phyloP scores from a whole-genome alignment of 2,113 vertebrate species.

The Etheostoma cragini region DNA sequence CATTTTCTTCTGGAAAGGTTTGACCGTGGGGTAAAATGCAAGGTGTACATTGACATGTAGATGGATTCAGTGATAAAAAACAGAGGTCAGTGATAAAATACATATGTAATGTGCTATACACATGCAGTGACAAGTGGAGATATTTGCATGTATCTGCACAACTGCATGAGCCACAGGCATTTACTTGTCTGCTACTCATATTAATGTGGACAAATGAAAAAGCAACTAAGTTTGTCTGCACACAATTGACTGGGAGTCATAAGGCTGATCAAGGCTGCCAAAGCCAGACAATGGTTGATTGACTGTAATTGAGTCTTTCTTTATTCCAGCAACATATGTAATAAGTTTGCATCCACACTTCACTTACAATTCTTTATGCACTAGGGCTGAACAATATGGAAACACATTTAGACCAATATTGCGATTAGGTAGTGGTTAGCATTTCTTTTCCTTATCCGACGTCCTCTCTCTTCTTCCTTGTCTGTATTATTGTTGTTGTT shows the following conservation, averaged over 20 bases:
- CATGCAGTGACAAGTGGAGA: neutral
- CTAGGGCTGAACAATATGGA: too few relatives aligned
- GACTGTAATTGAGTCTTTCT: neutral
- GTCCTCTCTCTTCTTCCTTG: too few relatives aligned
- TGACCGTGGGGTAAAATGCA: neutral
- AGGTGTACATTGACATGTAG: neutral
- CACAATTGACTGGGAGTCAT: slow-evolving; percentile 49
- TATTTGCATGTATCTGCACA: slow-evolving; percentile 28
- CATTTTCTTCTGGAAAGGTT: slow-evolving; percentile 17
- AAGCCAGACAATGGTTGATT: slow-evolving; percentile 19
- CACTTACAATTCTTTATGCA: neutral
- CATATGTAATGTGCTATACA: neutral
- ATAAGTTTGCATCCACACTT: slow-evolving; percentile 37
- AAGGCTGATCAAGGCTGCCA: slow-evolving; percentile 57
- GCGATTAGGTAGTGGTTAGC: too few relatives aligned
- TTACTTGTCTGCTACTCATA: slow-evolving; percentile 24
- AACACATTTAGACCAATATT: too few relatives aligned
- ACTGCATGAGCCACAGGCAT: slow-evolving; percentile 18
- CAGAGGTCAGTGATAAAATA: neutral
- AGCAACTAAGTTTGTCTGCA: slow-evolving; percentile 43
- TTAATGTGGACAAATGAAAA: slow-evolving; percentile 54
- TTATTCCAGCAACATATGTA: slow-evolving; percentile 31
- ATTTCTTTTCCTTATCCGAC: too few relatives aligned
- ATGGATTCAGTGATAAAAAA: neutral
- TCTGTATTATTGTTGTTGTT: too few relatives aligned